Evolutionary conservation across 2,113 vertebrate species (phyloP), one percentile per base, ranked within the genome.

Genomic region (Platichthys flesus): DNA sequence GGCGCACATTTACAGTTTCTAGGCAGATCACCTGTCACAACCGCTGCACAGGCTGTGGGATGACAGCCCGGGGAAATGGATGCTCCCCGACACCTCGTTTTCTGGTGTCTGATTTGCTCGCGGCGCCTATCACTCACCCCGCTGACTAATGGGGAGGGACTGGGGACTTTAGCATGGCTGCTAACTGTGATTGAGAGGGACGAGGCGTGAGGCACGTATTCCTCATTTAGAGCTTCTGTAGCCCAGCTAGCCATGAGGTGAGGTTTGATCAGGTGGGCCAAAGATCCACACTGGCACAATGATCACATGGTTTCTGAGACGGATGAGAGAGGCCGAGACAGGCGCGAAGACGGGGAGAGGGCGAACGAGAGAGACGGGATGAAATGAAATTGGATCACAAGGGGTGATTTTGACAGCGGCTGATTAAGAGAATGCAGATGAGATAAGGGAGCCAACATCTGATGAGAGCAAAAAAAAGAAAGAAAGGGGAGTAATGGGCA

Each of bases 361-460:
- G 31, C 66, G 74, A 31, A 45, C 7, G 60, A 5, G 7, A 64
- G 65, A 58, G 65, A 71, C 37, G 67, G 67, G 78, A 88, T 85
- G 67, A 87, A 85, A 88, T 90, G 78, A 75, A 87, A 90, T 60
- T 77, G 75, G 87, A 91, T 91, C 88, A 90, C 76, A 85, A 81
- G 87, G 80, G 80, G 72, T 72, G 81, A 89, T 70, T 78, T 78
- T 86, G 88, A 89, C 86, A 79, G 91, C 81, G 76, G 75, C 79
- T 92, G 91, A 92, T 92, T 90, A 93, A 87, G 79, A 90, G 85
- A 90, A 92, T 91, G 86, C 88, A 89, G 81, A 91, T 90, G 77
- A 91, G 91, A 84, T 67, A 75, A 77, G 81, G 86, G 82, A 91
- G 78, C 76, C 67, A 76, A 81, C 28, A 45, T 87, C 79, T 91